Conservation (phyloP, 2,113 vertebrate species). For the Garra rufa region DNA sequence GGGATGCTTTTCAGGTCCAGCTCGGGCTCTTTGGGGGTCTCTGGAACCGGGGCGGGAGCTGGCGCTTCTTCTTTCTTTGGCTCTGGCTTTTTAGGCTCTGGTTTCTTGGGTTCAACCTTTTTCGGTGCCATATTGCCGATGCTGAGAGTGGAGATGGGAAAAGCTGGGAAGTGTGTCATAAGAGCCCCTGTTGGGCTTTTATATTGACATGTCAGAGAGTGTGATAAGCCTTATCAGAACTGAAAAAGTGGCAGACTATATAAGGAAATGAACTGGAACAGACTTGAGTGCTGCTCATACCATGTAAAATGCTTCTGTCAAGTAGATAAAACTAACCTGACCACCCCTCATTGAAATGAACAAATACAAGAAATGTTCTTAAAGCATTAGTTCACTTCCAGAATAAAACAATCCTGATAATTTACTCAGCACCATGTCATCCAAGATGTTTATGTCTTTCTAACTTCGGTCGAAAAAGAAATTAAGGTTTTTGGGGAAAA, state of each 20-base stretch:
- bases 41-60: slow-evolving; percentile 57
- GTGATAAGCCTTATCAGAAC: slow-evolving; percentile 59
- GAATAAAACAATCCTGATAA: too few species aligned
- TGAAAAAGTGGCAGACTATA: slow-evolving; percentile 48
- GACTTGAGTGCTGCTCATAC: slow-evolving; percentile 46
- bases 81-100: slow-evolving; percentile 66
- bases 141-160: slow-evolving; percentile 23
- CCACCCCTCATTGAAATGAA: not conserved
- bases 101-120: slow-evolving; percentile 77
- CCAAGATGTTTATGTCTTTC: too few species aligned
- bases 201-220: slow-evolving; percentile 34
- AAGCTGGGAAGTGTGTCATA: slow-evolving; percentile 21
- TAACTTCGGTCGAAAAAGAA: too few species aligned
- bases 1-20: slow-evolving; percentile 70
- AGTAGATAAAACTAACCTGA: not conserved
- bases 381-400: too few species aligned
- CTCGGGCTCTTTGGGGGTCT: slow-evolving; percentile 61
- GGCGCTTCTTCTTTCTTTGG: slow-evolving; percentile 72
- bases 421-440: too few species aligned
- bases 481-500: too few species aligned
- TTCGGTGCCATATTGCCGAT: slow-evolving; percentile 62
- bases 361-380: not conserved
- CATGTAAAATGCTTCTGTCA: slow-evolving; percentile 26
- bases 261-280: slow-evolving; percentile 57
- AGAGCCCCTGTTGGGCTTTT: slow-evolving; percentile 40